Evolutionary conservation across 1,140 invertebrate genomes (phyloP).

Genomic region (Drosophila trapezifrons): DNA sequence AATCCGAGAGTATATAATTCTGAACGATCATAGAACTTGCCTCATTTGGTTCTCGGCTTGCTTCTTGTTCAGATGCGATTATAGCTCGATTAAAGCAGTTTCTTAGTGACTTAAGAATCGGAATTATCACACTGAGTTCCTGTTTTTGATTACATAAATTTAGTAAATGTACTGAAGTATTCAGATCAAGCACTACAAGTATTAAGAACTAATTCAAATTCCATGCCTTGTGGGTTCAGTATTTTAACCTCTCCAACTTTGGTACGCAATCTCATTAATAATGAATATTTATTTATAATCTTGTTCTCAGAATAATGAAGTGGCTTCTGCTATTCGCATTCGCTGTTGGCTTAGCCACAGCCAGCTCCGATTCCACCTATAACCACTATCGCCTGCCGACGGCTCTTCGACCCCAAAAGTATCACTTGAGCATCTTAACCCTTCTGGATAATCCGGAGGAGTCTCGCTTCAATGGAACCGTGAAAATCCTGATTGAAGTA

Average conservation of each 20-base stretch:
- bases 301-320: constrained; percentile 52
- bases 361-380: constrained; percentile 29
- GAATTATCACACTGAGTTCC: neutral
- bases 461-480: constrained; percentile 87
- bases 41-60: constrained; percentile 7
- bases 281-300: too few relatives aligned
- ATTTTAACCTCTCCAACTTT: too few relatives aligned
- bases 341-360: constrained; percentile 9
- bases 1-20: neutral
- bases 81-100: constrained; percentile 4
- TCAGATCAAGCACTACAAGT: too few relatives aligned
- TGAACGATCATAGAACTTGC: neutral
- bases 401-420: constrained; percentile 88
- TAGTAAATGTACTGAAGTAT: neutral
- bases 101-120: constrained; percentile 55
- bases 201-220: neutral
- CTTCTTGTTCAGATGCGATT: neutral
- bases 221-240: too few relatives aligned
- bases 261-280: neutral
- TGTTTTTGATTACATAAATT: neutral
- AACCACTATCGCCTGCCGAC: constrained; percentile 87
- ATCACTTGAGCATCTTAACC: constrained; percentile 87
- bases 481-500: constrained; percentile 86
- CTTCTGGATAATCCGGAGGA: constrained; percentile 86
- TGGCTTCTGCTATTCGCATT: constrained; percentile 42